Evolutionary conservation across 2,113 vertebrate species (phyloP).

Genomic region (Gobio gobio): DNA sequence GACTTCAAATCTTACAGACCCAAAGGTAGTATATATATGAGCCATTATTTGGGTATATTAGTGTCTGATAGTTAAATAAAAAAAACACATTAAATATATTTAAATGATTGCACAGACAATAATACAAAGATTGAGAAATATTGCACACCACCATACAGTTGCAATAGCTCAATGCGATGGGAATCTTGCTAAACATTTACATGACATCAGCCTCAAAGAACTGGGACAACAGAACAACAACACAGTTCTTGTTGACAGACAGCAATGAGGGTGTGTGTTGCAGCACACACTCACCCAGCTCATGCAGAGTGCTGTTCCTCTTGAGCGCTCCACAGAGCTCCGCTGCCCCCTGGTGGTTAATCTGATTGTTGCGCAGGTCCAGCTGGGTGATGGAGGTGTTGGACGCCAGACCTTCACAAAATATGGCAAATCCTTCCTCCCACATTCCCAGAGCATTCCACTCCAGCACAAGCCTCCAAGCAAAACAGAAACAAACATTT

Average conservation of each 20-base stretch:
- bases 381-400: conserved; percentile 79
- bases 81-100: neutral
- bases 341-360: conserved; percentile 87
- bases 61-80: too few species aligned
- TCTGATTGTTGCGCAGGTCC: conserved; percentile 96
- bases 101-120: neutral
- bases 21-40: too few species aligned
- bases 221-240: neutral
- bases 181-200: neutral
- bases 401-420: conserved; percentile 85
- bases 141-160: neutral
- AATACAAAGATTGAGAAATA: neutral
- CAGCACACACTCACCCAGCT: conserved; percentile 81
- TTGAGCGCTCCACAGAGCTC: conserved; percentile 84
- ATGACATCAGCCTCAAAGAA: neutral
- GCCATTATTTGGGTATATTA: too few species aligned
- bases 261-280: neutral
- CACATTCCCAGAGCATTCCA: conserved; percentile 91
- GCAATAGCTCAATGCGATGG: neutral
- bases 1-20: too few species aligned
- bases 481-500: neutral
- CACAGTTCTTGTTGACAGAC: neutral
- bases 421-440: conserved; percentile 87
- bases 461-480: conserved; percentile 85
- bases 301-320: conserved; percentile 79